phyloP scores from a whole-genome alignment of 2,888 invertebrate genomes.

The Lomographa bimaculata region DNA sequence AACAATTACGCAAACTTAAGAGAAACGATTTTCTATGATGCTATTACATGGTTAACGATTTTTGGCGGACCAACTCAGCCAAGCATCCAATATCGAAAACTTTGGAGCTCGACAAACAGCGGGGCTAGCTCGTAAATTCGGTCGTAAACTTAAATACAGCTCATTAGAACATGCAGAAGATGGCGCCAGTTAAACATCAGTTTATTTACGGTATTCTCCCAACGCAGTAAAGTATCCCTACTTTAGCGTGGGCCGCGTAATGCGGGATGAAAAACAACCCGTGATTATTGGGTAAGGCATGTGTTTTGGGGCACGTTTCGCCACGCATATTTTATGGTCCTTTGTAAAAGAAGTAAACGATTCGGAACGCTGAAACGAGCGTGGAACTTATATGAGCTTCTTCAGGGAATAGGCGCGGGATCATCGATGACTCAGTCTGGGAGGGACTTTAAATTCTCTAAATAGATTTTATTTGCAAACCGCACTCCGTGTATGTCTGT shows the following conservation, averaged over 20 bases:
- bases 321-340: conserved; percentile 30
- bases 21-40: not conserved
- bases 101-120: conserved; percentile 38
- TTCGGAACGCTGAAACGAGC: conserved; percentile 18
- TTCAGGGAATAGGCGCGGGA: conserved; percentile 21
- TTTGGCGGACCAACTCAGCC: conserved; percentile 1
- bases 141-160: conserved; percentile 57
- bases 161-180: conserved; percentile 55
- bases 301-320: conserved; percentile 33
- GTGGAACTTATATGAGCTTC: conserved; percentile 19
- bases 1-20: too few relatives aligned
- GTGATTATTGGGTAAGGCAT: conserved; percentile 37
- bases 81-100: conserved; percentile 9
- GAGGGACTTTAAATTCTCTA: conserved; percentile 24
- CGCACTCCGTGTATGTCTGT: conserved; percentile 18
- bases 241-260: conserved; percentile 28
- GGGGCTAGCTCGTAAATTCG: conserved; percentile 49
- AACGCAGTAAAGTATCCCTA: conserved; percentile 31
- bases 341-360: conserved; percentile 29
- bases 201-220: conserved; percentile 34
- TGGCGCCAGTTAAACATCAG: conserved; percentile 47
- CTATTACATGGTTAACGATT: not conserved
- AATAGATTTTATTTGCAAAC: conserved; percentile 33
- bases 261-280: conserved; percentile 34
- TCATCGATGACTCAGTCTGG: conserved; percentile 32